Evolutionary conservation across 2,797 vertebrate genomes (phyloP), one percentile per base, ranked within the genome.

Genomic region (Coluber constrictor): DNA sequence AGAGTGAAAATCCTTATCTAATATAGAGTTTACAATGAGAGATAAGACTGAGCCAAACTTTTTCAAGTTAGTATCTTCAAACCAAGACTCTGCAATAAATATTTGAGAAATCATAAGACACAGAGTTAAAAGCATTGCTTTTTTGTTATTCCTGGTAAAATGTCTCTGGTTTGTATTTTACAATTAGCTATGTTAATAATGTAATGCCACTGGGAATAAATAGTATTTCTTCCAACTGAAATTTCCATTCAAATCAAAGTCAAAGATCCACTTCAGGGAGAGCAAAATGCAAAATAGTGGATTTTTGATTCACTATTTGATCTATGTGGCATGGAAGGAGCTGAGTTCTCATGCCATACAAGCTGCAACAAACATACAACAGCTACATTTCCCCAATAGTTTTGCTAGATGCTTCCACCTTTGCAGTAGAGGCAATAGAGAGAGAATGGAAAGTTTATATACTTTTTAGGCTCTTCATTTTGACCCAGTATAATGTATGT

Each of bases 101-200:
- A 87, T 91, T 94, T 51, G 94, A 90, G 86, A 95, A 93, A 20
- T 5, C 12, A 90, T 86, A 94, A 95, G 79, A 94, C 95, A 79
- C 20, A 32, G 7, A 70, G 4, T 51, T 90, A 47, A 60, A 60
- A 60, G 15, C 10, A 27, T 63, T 86, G 92, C 91, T 51, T 56
- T 96, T 94, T 94, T 91, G 55, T 0, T 70, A 55, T 83, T 83
- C 37, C 20, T 47, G 74, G 9, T 43, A 83, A 47, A 79, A 79
- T 23, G 23, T 37, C 20, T 79, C 32, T 1, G 1, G 37, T 47
- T 79, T 79, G 32, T 23, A 43, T 79, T 43, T 79, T 37, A 20
- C 18, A 83, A 25, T 83, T 83, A 83, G 3, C 37, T 11, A 47
- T 83, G 20, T 47, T 83, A 83, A 47, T 83, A 83, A 79, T 79